These are phyloP conservation scores for Drosophila anomelani DNA, from an alignment of 2,888 invertebrate species.

Conservation along the genomic window DNA sequence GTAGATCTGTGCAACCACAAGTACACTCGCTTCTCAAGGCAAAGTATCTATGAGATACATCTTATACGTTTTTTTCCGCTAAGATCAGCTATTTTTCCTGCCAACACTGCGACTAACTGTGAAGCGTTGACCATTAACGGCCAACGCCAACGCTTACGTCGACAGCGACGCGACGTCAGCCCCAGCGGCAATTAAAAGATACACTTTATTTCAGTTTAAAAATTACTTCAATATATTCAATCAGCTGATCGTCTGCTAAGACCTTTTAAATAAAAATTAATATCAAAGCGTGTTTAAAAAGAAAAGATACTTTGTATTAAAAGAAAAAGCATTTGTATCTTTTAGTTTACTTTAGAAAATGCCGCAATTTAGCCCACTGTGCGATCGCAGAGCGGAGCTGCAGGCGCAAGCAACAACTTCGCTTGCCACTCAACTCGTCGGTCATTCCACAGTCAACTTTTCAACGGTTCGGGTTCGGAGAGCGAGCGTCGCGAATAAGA, in stretches of 20 bases:
- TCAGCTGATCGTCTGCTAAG: not conserved
- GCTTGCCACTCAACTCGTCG: conserved; percentile 29
- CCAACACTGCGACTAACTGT: conserved; percentile 61
- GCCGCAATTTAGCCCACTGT: not conserved
- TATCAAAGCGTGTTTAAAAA: too few species aligned
- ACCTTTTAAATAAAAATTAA: too few species aligned
- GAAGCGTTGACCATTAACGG: conserved; percentile 65
- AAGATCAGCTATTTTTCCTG: conserved; percentile 16
- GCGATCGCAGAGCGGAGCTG: conserved; percentile 36
- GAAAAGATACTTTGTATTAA: not conserved
- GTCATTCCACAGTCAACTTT: conserved; percentile 65
- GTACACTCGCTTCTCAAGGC: too few species aligned
- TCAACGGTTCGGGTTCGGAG: conserved; percentile 46
- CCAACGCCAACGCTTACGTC: conserved; percentile 27
- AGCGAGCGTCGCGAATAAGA: conserved; percentile 51
- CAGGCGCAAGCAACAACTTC: conserved; percentile 58
- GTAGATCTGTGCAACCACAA: too few species aligned
- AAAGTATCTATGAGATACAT: too few species aligned
- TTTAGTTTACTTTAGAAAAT: not conserved
- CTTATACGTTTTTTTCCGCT: not conserved
- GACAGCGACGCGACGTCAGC: conserved; percentile 34
- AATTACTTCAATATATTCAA: not conserved
- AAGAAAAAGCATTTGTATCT: too few species aligned
- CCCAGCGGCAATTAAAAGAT: conserved; percentile 17
- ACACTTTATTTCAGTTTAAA: too few species aligned